Percentiles rank a stretch among this genome's conserved stretches.
Conservation (phyloP, 2,797 vertebrate species). For the Buphagus erythrorhynchus region DNA sequence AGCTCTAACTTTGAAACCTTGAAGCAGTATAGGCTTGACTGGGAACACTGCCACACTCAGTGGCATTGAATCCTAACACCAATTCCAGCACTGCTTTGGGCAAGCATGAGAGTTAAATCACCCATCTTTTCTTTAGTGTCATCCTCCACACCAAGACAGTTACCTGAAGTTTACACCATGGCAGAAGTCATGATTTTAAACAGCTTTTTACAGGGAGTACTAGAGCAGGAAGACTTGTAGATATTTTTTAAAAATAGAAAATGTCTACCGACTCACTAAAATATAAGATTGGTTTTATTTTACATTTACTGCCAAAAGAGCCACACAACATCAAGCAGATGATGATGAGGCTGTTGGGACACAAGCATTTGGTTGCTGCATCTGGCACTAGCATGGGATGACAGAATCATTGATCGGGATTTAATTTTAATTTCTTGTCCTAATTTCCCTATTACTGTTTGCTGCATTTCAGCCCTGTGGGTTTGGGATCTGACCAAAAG, state of each 20-base stretch:
- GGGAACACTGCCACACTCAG: not conserved
- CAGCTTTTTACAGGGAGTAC: not conserved
- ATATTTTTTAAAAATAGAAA: not conserved
- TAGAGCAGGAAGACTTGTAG: not conserved
- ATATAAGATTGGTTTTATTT: not conserved
- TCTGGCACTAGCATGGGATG: conserved; percentile 11
- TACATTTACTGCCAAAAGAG: not conserved
- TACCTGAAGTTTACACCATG: not conserved
- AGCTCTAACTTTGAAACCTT: not conserved
- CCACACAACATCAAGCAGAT: not conserved
- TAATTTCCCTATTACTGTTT: not conserved
- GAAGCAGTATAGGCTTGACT: not conserved
- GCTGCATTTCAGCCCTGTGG: not conserved
- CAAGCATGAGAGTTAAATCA: not conserved
- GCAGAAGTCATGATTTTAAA: not conserved
- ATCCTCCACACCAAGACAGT: not conserved
- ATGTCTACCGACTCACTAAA: not conserved
- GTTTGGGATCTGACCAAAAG: not conserved
- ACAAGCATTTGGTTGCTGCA: conserved; percentile 31
- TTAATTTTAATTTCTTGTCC: conserved; percentile 25
- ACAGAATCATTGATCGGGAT: not conserved
- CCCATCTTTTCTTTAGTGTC: not conserved
- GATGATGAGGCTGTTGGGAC: conserved; percentile 28
- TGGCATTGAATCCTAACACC: not conserved
- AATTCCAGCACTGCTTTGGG: not conserved